phyloP scores from a whole-genome alignment of 2,113 vertebrate genomes.

The Myotis brandtii region DNA sequence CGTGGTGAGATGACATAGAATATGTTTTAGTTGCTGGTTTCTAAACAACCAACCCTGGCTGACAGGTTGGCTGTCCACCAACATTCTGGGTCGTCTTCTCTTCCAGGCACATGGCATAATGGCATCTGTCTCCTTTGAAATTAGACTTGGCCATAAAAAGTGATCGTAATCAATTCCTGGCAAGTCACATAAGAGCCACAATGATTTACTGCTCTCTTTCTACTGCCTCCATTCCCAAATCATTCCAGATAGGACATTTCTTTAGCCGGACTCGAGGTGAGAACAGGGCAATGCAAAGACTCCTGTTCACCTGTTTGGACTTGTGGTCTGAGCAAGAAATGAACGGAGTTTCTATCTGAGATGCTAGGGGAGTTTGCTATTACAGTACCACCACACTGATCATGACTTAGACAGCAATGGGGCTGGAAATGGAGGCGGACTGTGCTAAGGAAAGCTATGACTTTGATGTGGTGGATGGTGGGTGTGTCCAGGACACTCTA shows the following conservation, averaged over 20 bases:
- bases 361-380: not conserved
- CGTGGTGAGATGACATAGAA: not conserved
- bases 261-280: not conserved
- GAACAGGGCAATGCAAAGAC: not conserved
- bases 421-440: not conserved
- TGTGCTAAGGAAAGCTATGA: not conserved
- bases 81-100: not conserved
- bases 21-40: not conserved
- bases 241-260: not conserved
- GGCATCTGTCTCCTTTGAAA: not conserved
- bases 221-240: too few relatives aligned
- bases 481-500: not conserved
- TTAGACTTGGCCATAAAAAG: not conserved
- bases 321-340: rapidly evolving
- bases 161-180: not conserved
- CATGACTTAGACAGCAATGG: not conserved
- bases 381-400: not conserved
- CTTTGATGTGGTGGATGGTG: too few relatives aligned
- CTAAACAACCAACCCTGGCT: not conserved
- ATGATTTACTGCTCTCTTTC: not conserved
- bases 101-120: not conserved
- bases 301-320: not conserved
- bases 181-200: not conserved
- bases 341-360: not conserved
- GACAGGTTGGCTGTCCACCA: not conserved